Percentiles rank a stretch among this genome's conserved stretches.
These are phyloP conservation scores for Macrobrachium rosenbergii DNA, from an alignment of 1,140 invertebrate genomes.

Conservation along the genomic window DNA sequence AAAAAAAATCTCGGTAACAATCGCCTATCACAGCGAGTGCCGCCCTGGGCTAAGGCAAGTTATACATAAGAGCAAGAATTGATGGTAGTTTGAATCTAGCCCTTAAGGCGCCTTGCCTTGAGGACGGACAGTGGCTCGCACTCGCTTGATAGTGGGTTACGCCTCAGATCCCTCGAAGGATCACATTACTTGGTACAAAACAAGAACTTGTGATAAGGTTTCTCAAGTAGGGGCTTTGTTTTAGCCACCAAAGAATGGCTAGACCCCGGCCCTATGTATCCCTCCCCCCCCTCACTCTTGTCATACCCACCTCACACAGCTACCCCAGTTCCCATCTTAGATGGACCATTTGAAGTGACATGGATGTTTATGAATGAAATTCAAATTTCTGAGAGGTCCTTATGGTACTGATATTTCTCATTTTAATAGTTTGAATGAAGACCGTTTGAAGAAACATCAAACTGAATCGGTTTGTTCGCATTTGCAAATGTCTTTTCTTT, in stretches of 20 bases:
- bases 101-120: not conserved
- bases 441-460: no score
- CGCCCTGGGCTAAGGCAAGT: no score
- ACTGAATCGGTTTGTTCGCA: no score
- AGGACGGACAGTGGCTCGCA: not conserved
- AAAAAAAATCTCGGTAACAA: constrained; percentile 50
- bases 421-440: no score
- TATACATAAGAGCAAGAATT: no score
- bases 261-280: not conserved
- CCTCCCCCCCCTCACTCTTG: not conserved
- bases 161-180: not conserved
- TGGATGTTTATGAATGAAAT: no score
- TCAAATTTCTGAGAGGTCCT: no score
- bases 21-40: constrained; percentile 27
- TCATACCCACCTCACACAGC: no score
- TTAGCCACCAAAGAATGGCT: constrained; percentile 16
- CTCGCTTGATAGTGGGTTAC: constrained; percentile 13
- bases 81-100: not conserved
- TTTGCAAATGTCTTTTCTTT: no score
- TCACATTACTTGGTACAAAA: constrained; percentile 44
- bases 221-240: constrained; percentile 48
- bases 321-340: no score
- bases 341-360: no score
- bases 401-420: no score
- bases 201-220: constrained; percentile 42